Evolutionary conservation across 2,797 vertebrate genomes (phyloP).

Genomic region (Rhinatrema bivittatum): DNA sequence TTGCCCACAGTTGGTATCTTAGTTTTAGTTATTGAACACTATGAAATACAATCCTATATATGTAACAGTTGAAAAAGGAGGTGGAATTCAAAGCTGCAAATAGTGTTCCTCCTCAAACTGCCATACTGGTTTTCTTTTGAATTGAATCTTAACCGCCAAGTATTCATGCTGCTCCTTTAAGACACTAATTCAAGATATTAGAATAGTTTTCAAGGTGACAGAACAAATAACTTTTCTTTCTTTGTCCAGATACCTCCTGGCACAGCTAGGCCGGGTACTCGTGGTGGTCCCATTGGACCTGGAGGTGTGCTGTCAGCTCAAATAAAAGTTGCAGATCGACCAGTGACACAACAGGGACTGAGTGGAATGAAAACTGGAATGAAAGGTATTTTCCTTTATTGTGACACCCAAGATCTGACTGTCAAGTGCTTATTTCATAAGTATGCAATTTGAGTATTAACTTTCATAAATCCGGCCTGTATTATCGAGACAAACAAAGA

Average conservation of each 20-base stretch:
- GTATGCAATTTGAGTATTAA: no score
- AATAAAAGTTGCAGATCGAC: slow-evolving; percentile 89
- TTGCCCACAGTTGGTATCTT: no score
- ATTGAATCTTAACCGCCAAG: not conserved
- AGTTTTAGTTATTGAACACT: no score
- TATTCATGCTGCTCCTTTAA: not conserved
- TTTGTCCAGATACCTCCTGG: slow-evolving; percentile 69
- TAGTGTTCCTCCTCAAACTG: not conserved
- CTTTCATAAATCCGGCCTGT: no score
- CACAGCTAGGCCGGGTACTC: slow-evolving; percentile 71
- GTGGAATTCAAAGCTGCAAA: fast-evolving
- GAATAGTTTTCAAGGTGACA: not conserved
- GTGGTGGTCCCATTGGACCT: slow-evolving; percentile 47
- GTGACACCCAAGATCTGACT: slow-evolving; percentile 4
- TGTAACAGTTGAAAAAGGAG: no score
- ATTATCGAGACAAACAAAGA: no score
- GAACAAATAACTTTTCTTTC: slow-evolving; percentile 1
- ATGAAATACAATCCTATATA: no score
- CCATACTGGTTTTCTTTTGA: not conserved
- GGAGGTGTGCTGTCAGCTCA: slow-evolving; percentile 78
- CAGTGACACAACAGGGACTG: slow-evolving; percentile 93
- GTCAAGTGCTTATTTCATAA: no score
- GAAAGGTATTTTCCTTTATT: slow-evolving; percentile 65
- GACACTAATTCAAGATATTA: not conserved
- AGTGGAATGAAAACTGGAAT: slow-evolving; percentile 92